phyloP scores from a whole-genome alignment of 2,888 invertebrate species.

The Scaptomyza reducta region DNA sequence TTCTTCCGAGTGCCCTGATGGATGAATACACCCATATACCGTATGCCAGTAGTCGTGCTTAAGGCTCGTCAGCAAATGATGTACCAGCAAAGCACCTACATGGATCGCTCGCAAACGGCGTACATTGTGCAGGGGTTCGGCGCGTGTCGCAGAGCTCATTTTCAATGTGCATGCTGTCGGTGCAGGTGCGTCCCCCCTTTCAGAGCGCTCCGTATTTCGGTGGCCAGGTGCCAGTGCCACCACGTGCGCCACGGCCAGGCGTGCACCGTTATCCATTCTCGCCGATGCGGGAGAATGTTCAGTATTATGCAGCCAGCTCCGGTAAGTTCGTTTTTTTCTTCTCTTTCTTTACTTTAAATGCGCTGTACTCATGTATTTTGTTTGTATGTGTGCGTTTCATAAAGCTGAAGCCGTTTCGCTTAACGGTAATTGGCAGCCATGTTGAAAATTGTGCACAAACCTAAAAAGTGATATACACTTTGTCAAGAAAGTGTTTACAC shows the following conservation, averaged over 20 bases:
- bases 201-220: no score
- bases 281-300: conserved; percentile 33
- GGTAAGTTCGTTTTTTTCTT: conserved; percentile 29
- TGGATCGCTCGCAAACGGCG: conserved; percentile 56
- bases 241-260: no score
- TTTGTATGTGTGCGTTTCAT: neutral
- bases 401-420: neutral
- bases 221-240: no score
- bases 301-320: conserved; percentile 50
- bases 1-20: neutral
- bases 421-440: neutral
- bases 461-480: no score
- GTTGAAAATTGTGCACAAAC: neutral
- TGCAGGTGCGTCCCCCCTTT: conserved; percentile 5
- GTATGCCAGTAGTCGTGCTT: conserved; percentile 43
- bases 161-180: conserved; percentile 37
- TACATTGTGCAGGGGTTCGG: conserved; percentile 54
- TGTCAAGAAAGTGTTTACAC: no score
- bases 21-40: conserved; percentile 58
- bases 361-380: neutral
- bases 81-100: conserved; percentile 64
- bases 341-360: neutral
- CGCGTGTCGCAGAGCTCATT: conserved; percentile 63
- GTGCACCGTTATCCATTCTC: conserved; percentile 19
- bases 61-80: conserved; percentile 63